phyloP scores from a whole-genome alignment of 2,113 vertebrate species.

The Dryoscopus gambensis region DNA sequence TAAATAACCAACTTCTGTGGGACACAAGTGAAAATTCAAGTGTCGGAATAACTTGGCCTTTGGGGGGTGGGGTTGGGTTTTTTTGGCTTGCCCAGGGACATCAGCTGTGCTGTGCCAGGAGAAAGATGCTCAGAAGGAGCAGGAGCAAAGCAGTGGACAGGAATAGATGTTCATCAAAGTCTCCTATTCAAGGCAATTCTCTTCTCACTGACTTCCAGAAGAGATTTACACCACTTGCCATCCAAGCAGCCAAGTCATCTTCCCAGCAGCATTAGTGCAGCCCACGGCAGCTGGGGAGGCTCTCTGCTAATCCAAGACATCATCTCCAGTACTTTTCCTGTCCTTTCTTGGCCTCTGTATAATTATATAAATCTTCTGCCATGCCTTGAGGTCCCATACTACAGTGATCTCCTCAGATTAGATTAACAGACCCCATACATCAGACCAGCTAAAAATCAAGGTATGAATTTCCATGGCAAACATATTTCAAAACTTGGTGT shows the following conservation, averaged over 20 bases:
- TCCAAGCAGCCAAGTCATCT: not conserved
- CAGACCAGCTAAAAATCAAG: not conserved
- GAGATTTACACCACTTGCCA: not conserved
- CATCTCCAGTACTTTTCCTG: not conserved
- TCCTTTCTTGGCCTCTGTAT: not conserved
- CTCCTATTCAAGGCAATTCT: not conserved
- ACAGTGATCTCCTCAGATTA: not conserved
- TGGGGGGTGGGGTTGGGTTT: fast-evolving
- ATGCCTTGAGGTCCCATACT: not conserved
- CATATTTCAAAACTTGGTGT: not conserved
- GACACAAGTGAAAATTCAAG: not conserved
- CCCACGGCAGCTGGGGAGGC: not conserved
- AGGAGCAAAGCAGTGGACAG: not conserved
- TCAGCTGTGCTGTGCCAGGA: not conserved
- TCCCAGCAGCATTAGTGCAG: not conserved
- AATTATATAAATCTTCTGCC: not conserved
- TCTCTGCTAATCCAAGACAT: not conserved
- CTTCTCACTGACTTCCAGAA: not conserved
- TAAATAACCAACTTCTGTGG: not conserved
- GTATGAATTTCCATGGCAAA: not conserved
- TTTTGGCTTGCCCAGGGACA: not conserved
- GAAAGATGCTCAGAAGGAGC: not conserved
- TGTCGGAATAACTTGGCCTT: not conserved
- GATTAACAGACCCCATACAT: not conserved
- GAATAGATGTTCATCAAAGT: not conserved